A percentile compares a stretch with the other conserved stretches of the same genome.
Conservation (phyloP, 2,113 vertebrate species). For the Neogale vison region DNA sequence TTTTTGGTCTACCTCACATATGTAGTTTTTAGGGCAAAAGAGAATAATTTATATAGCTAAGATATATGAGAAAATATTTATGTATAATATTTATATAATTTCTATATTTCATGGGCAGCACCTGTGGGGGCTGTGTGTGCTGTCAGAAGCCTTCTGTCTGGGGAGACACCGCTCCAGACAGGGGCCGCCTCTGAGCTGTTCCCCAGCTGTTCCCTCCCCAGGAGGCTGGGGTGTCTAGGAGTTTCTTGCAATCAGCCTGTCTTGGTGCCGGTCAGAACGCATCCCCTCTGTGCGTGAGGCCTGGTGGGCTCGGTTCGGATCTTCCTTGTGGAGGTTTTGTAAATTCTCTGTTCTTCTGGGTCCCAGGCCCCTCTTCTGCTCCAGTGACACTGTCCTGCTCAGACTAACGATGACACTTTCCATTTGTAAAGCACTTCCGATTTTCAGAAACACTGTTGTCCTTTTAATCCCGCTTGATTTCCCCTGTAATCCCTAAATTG, state of each 20-base stretch:
- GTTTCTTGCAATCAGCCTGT: background rate
- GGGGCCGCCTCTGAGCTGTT: background rate
- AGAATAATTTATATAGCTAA: slow-evolving; percentile 80
- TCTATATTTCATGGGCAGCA: slow-evolving; percentile 65
- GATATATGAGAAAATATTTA: slow-evolving; percentile 84
- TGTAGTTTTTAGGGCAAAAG: slow-evolving; percentile 79
- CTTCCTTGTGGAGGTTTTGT: background rate
- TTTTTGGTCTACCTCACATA: slow-evolving; percentile 92
- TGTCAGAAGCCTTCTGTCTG: background rate
- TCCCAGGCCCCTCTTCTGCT: background rate
- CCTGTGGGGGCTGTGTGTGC: background rate
- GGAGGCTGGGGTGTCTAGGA: background rate
- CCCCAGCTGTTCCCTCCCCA: background rate
- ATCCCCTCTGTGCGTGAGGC: background rate
- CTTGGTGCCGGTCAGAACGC: background rate
- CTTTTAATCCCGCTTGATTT: background rate
- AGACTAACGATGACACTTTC: background rate
- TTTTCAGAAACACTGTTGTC: background rate
- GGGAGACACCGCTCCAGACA: background rate
- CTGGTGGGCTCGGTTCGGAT: accelerated
- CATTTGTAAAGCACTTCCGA: slow-evolving; percentile 63
- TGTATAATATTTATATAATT: slow-evolving; percentile 89
- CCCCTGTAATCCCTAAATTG: background rate
- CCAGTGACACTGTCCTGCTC: background rate
- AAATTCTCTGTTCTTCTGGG: background rate